Evolutionary conservation across 1,140 invertebrate genomes (phyloP).

Genomic region (Pachypsylla venusta): DNA sequence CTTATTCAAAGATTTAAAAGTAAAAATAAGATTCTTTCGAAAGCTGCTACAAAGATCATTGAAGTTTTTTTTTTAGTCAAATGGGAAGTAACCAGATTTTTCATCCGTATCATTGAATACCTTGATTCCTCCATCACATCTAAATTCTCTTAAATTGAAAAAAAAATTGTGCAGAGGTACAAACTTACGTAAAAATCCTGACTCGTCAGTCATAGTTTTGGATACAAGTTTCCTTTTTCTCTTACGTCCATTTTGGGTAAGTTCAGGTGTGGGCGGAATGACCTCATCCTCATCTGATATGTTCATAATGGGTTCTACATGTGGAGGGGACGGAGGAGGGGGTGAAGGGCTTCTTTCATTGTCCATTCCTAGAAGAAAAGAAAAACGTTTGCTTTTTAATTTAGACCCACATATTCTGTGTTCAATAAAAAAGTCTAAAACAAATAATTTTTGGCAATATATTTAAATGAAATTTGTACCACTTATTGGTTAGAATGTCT

Average conservation of each 20-base stretch:
- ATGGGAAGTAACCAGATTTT: too few relatives aligned
- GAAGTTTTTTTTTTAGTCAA: too few relatives aligned
- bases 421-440: neutral
- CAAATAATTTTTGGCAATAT: neutral
- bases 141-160: too few relatives aligned
- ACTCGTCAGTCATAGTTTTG: slow-evolving; percentile 3
- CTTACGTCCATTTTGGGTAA: neutral
- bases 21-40: too few relatives aligned
- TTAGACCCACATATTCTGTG: too few relatives aligned
- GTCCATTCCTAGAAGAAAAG: neutral
- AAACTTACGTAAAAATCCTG: slow-evolving; percentile 1
- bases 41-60: too few relatives aligned
- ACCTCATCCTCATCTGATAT: neutral
- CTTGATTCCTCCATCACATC: too few relatives aligned
- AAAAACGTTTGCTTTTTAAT: too few relatives aligned
- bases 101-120: too few relatives aligned
- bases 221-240: neutral
- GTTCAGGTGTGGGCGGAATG: neutral
- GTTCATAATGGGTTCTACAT: neutral
- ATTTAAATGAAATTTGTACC: neutral
- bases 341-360: neutral
- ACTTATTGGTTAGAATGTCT: too few relatives aligned
- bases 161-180: too few relatives aligned
- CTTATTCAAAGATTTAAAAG: too few relatives aligned
- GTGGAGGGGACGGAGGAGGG: neutral